A percentile compares a stretch with the other conserved stretches of the same genome.
Evolutionary conservation across 2,113 vertebrate genomes (phyloP).

Genomic region (Aix galericulata): DNA sequence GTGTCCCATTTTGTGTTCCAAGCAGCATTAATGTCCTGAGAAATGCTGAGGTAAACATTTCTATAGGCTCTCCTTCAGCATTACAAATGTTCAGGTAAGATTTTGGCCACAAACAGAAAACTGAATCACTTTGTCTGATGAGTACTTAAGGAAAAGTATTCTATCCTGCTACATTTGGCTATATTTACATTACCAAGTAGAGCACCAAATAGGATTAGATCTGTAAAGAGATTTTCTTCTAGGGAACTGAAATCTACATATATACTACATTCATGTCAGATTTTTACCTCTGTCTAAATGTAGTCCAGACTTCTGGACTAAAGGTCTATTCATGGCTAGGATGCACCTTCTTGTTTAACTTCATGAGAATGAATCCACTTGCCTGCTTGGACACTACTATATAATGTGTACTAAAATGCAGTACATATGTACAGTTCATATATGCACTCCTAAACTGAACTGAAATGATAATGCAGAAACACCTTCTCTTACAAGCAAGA

Average conservation of each 20-base stretch:
- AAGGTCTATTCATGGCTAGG: not conserved
- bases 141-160: not conserved
- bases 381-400: not conserved
- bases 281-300: not conserved
- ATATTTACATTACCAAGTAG: not conserved
- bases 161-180: not conserved
- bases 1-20: not conserved
- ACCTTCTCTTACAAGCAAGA: not conserved
- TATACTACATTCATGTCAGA: fast-evolving
- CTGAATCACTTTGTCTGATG: not conserved
- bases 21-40: not conserved
- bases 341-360: not conserved
- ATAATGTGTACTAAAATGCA: not conserved
- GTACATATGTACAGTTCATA: not conserved
- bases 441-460: not conserved
- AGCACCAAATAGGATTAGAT: not conserved
- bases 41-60: not conserved
- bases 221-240: not conserved
- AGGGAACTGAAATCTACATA: not conserved
- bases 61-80: not conserved
- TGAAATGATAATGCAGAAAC: not conserved
- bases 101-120: not conserved
- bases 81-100: not conserved
- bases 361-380: not conserved
- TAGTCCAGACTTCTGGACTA: not conserved